Percentiles rank a stretch among this genome's conserved stretches.
Evolutionary conservation across 1,140 invertebrate species (phyloP).

Genomic region (Drosophila tropicalis): DNA sequence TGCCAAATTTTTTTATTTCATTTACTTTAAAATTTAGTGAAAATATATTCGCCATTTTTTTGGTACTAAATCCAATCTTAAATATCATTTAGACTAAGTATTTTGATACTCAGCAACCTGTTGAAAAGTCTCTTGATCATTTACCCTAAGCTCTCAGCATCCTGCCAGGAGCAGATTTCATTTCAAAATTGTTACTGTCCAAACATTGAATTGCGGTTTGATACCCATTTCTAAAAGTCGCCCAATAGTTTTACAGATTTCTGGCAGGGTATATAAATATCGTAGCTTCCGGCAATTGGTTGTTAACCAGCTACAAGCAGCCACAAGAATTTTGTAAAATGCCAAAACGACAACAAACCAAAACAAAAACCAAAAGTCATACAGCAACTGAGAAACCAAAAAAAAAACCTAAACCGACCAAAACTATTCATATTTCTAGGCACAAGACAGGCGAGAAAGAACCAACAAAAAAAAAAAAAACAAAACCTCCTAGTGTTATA

Average conservation of each 20-base stretch:
- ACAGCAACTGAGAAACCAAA: conserved; percentile 7
- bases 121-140: background rate
- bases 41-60: too few species aligned
- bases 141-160: too few species aligned
- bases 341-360: conserved; percentile 26
- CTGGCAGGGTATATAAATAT: background rate
- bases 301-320: conserved; percentile 29
- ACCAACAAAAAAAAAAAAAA: conserved; percentile 9
- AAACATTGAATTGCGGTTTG: too few species aligned
- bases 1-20: background rate
- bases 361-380: conserved; percentile 11
- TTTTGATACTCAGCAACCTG: background rate
- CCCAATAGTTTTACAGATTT: too few species aligned
- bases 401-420: conserved; percentile 28
- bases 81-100: background rate
- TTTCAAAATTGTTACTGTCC: too few species aligned
- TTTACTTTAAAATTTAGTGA: background rate
- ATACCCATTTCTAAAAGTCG: too few species aligned
- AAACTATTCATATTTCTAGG: conserved; percentile 19
- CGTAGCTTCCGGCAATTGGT: conserved; percentile 28
- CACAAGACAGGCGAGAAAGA: conserved; percentile 33
- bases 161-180: background rate
- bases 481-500: conserved; percentile 45
- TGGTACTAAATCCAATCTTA: background rate
- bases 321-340: conserved; percentile 39